Conservation (phyloP, 2,797 vertebrate species). For the Coranthus polyacanthus region DNA sequence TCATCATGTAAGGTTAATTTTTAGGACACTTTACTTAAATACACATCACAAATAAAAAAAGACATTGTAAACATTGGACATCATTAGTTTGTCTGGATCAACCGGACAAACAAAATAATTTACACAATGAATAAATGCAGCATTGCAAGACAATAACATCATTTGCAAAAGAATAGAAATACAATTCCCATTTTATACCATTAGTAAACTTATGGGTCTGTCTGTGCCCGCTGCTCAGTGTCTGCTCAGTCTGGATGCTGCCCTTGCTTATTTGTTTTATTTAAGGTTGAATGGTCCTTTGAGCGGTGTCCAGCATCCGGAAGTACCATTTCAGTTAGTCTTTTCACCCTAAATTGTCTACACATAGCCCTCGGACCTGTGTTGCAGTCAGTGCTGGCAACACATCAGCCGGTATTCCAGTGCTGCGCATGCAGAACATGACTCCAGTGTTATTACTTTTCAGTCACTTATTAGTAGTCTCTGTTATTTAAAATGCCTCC, state of each 20-base stretch:
- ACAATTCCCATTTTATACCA: conserved; percentile 77
- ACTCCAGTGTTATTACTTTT: conserved; percentile 85
- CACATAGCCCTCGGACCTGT: conserved; percentile 44
- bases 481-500: conserved; percentile 83
- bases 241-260: conserved; percentile 72
- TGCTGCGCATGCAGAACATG: conserved; percentile 63
- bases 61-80: conserved; percentile 87
- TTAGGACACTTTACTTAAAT: conserved; percentile 88
- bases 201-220: conserved; percentile 54
- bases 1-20: conserved; percentile 33
- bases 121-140: conserved; percentile 83
- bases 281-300: conserved; percentile 70
- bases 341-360: conserved; percentile 49
- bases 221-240: conserved; percentile 54
- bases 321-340: conserved; percentile 80
- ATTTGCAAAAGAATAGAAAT: conserved; percentile 74
- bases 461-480: conserved; percentile 55
- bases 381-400: conserved; percentile 28
- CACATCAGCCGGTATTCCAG: conserved; percentile 58
- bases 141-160: conserved; percentile 75
- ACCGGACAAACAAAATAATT: conserved; percentile 86
- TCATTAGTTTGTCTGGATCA: conserved; percentile 82
- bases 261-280: conserved; percentile 35
- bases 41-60: conserved; percentile 82
- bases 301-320: conserved; percentile 81